phyloP scores from a whole-genome alignment of 2,888 invertebrate genomes.

The Philereme transversata region DNA sequence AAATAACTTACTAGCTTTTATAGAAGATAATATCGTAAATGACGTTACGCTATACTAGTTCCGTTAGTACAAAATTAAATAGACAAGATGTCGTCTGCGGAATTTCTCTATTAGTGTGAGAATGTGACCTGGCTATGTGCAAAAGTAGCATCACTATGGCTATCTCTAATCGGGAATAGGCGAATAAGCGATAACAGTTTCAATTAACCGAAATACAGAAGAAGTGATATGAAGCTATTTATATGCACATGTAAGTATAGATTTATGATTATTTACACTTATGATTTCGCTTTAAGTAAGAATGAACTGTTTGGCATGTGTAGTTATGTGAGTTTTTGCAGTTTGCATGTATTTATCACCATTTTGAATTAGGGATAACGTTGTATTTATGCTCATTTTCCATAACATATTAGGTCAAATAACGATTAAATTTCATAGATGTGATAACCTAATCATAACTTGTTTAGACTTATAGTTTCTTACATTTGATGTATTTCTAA shows the following conservation, averaged over 20 bases:
- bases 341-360: constrained; percentile 42
- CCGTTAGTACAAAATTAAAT: too few species aligned
- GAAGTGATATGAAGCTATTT: constrained; percentile 59
- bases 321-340: constrained; percentile 49
- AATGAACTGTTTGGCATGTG: constrained; percentile 82
- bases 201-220: constrained; percentile 31
- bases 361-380: constrained; percentile 27
- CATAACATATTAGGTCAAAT: not conserved
- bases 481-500: too few species aligned
- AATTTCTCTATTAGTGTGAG: not conserved
- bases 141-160: constrained; percentile 55
- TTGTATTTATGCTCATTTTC: constrained; percentile 1
- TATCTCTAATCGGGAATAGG: constrained; percentile 62
- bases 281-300: constrained; percentile 53
- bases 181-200: constrained; percentile 46
- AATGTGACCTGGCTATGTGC: not conserved
- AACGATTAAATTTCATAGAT: not conserved
- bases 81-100: constrained; percentile 38
- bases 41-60: too few species aligned
- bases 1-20: too few species aligned
- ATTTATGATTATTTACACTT: constrained; percentile 51
- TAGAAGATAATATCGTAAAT: too few species aligned
- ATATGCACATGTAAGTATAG: constrained; percentile 77
- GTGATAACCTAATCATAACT: not conserved
- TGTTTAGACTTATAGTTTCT: too few species aligned